These are phyloP conservation scores for Neoarius graeffei DNA, from an alignment of 2,113 vertebrate species.

Conservation along the genomic window DNA sequence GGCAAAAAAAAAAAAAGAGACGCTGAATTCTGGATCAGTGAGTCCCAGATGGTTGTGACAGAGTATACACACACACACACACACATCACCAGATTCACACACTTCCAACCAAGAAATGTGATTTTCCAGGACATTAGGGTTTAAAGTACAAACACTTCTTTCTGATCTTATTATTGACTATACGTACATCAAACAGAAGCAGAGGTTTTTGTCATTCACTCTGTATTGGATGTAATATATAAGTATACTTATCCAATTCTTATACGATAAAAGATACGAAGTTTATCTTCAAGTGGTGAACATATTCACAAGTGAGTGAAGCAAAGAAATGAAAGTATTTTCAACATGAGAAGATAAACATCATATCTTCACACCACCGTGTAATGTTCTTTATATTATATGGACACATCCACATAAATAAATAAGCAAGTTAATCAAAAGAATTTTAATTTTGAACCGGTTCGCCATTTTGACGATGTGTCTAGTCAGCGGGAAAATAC, in stretches of 20 bases:
- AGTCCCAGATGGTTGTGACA: conserved; percentile 50
- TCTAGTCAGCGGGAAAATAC: too few relatives aligned
- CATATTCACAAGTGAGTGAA: too few relatives aligned
- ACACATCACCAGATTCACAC: conserved; percentile 17
- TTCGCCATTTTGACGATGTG: too few relatives aligned
- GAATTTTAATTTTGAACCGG: too few relatives aligned
- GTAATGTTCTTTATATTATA: too few relatives aligned
- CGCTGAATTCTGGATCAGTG: conserved; percentile 49
- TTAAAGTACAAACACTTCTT: neutral
- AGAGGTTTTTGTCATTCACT: neutral
- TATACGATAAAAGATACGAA: neutral
- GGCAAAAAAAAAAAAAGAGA: conserved; percentile 40
- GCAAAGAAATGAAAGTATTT: too few relatives aligned
- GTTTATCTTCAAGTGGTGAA: too few relatives aligned
- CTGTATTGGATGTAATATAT: neutral
- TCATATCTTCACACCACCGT: too few relatives aligned
- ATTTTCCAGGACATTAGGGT: neutral
- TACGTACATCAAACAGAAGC: neutral
- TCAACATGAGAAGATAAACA: too few relatives aligned
- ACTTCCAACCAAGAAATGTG: neutral
- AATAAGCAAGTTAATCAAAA: too few relatives aligned
- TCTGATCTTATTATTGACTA: neutral
- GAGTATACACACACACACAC: neutral
- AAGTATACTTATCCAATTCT: neutral
- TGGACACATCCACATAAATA: too few relatives aligned